Conservation (phyloP, 2,888 invertebrate genomes). For the Aphidoletes aphidimyza region DNA sequence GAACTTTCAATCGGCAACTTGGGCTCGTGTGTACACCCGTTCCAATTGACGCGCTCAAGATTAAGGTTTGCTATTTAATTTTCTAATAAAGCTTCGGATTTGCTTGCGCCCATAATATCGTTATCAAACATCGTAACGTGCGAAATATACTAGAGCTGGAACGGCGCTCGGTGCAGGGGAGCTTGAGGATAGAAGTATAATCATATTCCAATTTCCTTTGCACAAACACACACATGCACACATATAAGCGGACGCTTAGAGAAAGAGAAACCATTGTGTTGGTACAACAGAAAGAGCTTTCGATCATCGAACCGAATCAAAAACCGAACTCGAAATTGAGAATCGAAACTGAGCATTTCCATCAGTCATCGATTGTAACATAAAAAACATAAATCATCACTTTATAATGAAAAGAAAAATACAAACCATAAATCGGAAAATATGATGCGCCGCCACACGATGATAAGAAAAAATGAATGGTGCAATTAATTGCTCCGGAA, state of each 20-base stretch:
- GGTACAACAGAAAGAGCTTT: too few relatives aligned
- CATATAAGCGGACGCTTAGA: too few relatives aligned
- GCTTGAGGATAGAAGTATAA: too few relatives aligned
- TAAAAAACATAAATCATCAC: background rate
- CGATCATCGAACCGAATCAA: too few relatives aligned
- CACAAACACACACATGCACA: background rate
- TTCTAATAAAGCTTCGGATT: slow-evolving; percentile 1
- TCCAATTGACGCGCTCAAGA: background rate
- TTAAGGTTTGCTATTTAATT: slow-evolving; percentile 31
- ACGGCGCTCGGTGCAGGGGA: too few relatives aligned
- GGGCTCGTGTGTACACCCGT: background rate
- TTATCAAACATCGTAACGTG: background rate
- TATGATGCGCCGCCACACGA: background rate
- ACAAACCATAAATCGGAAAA: background rate
- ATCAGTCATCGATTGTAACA: background rate
- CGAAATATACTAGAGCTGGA: slow-evolving; percentile 11
- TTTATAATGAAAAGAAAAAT: background rate
- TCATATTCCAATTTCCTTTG: slow-evolving; percentile 38
- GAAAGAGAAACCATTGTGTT: too few relatives aligned
- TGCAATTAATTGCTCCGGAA: background rate
- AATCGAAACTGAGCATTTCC: slow-evolving; percentile 17
- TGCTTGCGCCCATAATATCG: slow-evolving; percentile 23
- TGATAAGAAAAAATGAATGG: slow-evolving; percentile 32
- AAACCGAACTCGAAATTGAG: background rate
- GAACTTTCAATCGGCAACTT: slow-evolving; percentile 1